Evolutionary conservation across 2,113 vertebrate genomes (phyloP).

Genomic region (Phylloscopus whistleri): DNA sequence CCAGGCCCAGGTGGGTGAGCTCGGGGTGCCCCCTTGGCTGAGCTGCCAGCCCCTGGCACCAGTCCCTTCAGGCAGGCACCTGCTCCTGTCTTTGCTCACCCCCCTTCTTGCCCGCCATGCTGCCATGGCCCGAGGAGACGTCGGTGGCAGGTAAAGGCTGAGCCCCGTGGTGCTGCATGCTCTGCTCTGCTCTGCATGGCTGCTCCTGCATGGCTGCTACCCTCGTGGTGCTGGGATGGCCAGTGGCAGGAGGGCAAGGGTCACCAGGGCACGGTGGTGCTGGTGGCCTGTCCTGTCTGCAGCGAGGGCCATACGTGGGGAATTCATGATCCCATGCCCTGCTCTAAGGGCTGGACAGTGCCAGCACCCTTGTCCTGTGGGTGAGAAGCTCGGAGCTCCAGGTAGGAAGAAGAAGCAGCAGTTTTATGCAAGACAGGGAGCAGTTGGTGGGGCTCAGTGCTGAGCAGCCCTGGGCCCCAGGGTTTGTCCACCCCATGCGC

Average conservation of each 20-base stretch:
- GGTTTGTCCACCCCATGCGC: not conserved
- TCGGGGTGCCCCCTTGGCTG: not conserved
- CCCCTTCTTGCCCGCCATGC: slow-evolving; percentile 53
- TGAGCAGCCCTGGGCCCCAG: not conserved
- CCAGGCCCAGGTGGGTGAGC: not conserved
- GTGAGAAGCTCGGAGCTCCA: not conserved
- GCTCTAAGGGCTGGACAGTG: not conserved
- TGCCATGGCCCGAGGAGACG: slow-evolving; percentile 31
- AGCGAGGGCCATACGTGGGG: fast-evolving
- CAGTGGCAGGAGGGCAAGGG: fast-evolving
- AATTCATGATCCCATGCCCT: fast-evolving
- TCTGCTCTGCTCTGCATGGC: slow-evolving; percentile 38
- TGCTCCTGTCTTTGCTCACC: not conserved
- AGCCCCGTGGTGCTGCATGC: slow-evolving; percentile 1
- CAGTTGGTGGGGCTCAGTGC: not conserved
- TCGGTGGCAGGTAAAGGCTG: slow-evolving; percentile 47
- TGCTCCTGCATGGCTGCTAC: not conserved
- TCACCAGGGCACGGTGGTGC: fast-evolving
- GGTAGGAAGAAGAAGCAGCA: not conserved
- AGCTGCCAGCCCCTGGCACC: fast-evolving
- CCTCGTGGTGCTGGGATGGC: not conserved
- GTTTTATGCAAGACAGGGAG: not conserved
- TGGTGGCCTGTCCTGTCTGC: not conserved
- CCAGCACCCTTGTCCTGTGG: not conserved
- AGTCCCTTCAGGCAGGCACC: not conserved